These are phyloP conservation scores for Sisyra terminalis DNA, from an alignment of 2,888 invertebrate species.

Conservation along the genomic window DNA sequence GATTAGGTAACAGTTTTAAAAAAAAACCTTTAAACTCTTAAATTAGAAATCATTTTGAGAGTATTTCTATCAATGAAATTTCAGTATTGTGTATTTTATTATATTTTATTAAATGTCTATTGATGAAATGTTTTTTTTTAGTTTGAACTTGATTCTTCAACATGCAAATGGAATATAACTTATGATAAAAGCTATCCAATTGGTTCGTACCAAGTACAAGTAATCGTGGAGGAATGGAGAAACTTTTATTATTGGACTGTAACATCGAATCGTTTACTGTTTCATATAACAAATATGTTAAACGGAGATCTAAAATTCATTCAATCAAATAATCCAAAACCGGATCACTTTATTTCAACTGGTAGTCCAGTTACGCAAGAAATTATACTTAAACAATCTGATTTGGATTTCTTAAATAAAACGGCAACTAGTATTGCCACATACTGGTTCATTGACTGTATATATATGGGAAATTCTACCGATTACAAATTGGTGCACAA, in stretches of 20 bases:
- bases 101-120: no score
- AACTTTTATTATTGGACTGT: conserved; percentile 26
- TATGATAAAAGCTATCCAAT: conserved; percentile 30
- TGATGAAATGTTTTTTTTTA: no score
- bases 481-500: conserved; percentile 43
- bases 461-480: conserved; percentile 43
- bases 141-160: conserved; percentile 30
- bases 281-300: conserved; percentile 37
- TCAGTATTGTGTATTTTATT: no score
- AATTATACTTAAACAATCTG: conserved; percentile 39
- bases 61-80: no score
- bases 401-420: conserved; percentile 36
- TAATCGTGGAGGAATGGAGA: conserved; percentile 28
- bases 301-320: conserved; percentile 48
- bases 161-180: conserved; percentile 42
- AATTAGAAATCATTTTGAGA: no score
- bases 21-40: no score
- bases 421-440: conserved; percentile 39
- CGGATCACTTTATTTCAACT: conserved; percentile 45
- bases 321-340: conserved; percentile 41
- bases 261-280: conserved; percentile 25
- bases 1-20: no score
- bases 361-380: conserved; percentile 36
- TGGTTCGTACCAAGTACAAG: conserved; percentile 40
- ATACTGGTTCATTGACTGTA: conserved; percentile 69